phyloP scores from a whole-genome alignment of 1,140 invertebrate genomes.

The Acyrthosiphon pisum region DNA sequence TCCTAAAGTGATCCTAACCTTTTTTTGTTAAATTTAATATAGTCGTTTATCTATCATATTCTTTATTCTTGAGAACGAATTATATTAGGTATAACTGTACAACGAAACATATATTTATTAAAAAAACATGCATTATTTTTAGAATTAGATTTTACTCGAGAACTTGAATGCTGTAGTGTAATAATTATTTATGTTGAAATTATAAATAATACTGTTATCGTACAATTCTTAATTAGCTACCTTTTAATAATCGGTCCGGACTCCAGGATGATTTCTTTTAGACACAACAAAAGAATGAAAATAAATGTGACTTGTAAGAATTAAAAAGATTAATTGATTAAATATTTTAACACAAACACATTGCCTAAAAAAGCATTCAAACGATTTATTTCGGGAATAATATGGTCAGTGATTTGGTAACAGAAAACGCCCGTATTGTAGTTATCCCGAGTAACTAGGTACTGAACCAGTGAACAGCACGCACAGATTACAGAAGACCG shows the following conservation, averaged over 20 bases:
- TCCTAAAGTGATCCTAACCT: no score
- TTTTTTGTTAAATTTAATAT: no score
- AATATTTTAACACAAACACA: not conserved
- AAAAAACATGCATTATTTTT: not conserved
- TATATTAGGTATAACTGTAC: not conserved
- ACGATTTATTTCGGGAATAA: not conserved
- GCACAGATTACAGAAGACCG: conserved; percentile 26
- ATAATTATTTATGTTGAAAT: not conserved
- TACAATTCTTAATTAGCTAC: not conserved
- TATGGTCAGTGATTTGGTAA: not conserved
- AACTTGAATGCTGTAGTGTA: not conserved
- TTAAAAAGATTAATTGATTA: not conserved
- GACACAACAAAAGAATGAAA: not conserved
- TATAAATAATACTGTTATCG: not conserved
- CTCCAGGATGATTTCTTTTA: conserved; percentile 43
- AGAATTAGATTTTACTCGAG: not conserved
- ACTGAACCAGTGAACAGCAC: not conserved
- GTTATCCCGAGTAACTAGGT: not conserved
- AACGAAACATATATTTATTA: not conserved
- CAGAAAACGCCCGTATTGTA: not conserved
- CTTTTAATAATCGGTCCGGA: conserved; percentile 53
- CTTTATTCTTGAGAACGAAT: not conserved
- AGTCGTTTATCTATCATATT: not conserved
- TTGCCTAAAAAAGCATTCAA: not conserved
- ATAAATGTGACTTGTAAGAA: not conserved